These are phyloP conservation scores for Arnoldichthys spilopterus DNA, from an alignment of 2,797 vertebrate species.

Conservation along the genomic window DNA sequence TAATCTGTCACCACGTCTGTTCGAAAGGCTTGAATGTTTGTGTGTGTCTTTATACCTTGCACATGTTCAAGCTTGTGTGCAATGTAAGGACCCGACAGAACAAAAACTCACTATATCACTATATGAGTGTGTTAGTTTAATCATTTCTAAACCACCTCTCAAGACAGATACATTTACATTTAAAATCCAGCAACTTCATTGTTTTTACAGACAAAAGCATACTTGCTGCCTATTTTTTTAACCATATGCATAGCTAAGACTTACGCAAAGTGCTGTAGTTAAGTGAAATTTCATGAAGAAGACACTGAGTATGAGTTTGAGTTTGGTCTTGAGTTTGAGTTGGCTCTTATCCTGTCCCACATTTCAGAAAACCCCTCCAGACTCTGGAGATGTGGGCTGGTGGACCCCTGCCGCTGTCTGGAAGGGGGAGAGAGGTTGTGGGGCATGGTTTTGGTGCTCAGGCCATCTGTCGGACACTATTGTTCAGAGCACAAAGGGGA, in stretches of 20 bases:
- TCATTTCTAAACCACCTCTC: not conserved
- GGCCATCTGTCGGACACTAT: constrained; percentile 69
- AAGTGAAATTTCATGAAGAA: not conserved
- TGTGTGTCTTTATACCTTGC: constrained; percentile 16
- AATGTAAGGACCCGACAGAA: not conserved
- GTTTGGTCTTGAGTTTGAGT: not conserved
- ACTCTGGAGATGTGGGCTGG: constrained; percentile 22
- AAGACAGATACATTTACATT: too few relatives aligned
- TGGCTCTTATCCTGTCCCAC: constrained; percentile 8
- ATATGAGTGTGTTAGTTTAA: too few relatives aligned
- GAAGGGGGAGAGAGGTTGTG: constrained; percentile 39
- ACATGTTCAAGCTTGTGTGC: constrained; percentile 14
- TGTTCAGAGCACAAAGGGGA: constrained; percentile 66
- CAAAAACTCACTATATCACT: not conserved
- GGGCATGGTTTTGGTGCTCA: constrained; percentile 38
- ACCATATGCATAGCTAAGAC: not conserved
- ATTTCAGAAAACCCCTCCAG: constrained; percentile 22
- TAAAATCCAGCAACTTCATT: too few relatives aligned
- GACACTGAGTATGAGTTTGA: not conserved
- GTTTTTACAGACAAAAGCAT: not conserved
- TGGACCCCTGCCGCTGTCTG: constrained; percentile 50
- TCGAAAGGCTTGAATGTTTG: constrained; percentile 3
- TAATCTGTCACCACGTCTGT: constrained; percentile 46
- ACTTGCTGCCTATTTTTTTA: not conserved
- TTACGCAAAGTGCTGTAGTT: not conserved